Evolutionary conservation across 2,797 vertebrate species (phyloP), one percentile per base, ranked within the genome.

Genomic region (Centroberyx gerrardi): DNA sequence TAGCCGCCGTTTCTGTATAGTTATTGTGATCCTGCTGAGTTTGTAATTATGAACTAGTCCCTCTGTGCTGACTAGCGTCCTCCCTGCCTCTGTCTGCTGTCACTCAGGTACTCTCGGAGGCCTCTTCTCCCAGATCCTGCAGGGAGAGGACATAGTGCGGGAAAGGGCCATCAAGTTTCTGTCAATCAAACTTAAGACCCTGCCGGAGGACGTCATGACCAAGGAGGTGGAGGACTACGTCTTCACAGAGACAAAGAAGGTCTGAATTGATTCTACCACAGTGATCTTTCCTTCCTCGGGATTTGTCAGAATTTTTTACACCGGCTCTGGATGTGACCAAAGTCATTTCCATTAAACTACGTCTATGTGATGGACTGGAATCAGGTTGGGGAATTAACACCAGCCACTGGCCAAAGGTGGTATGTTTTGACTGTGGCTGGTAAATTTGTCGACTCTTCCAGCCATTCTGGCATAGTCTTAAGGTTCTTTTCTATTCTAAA

Each of bases 141-240:
- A 99, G 81, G 98, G 98, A 53, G 98, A 99, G 78, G 98, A 99
- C 87, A 96, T 99, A 18, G 98, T 99, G 44, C 94, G 98, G 74
- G 98, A 99, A 72, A 80, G 97, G 80, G 98, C 98, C 77, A 99
- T 99, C 80, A 99, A 98, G 91, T 99, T 99, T 79, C 96, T 99
- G 29, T 97, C 97, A 6, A 90, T 93, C 67, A 99, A 99, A 88
- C 93, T 99, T 79, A 99, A 97, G 93, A 96, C 95, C 0, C 91
- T 99, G 64, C 92, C 98, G 1, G 98, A 99, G 69, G 98, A 99
- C 2, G 94, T 97, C 40, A 94, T 99, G 96, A 98, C 96, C 33
- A 99, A 99, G 83, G 98, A 99, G 64, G 97, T 99, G 46, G 98
- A 99, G 83, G 98, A 99, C 0, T 96, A 96, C 17, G 95, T 99